phyloP scores from a whole-genome alignment of 1,140 invertebrate genomes.

The Drosophila kohkoa region DNA sequence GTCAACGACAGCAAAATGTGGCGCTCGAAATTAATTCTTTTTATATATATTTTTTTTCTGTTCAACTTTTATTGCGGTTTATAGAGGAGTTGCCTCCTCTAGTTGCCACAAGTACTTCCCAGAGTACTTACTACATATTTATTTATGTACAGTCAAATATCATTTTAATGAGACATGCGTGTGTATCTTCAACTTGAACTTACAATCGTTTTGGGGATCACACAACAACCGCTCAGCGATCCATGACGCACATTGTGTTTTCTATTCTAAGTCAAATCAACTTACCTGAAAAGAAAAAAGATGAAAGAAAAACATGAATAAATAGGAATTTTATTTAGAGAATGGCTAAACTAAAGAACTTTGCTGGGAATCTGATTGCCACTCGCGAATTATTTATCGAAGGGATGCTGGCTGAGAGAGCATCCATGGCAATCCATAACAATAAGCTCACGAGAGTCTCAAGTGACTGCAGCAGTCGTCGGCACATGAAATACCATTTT shows the following conservation, averaged over 20 bases:
- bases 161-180: slow-evolving; percentile 66
- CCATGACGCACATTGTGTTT: slow-evolving; percentile 53
- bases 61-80: slow-evolving; percentile 72
- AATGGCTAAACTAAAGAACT: neutral
- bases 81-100: slow-evolving; percentile 20
- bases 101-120: slow-evolving; percentile 36
- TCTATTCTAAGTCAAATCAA: slow-evolving; percentile 39
- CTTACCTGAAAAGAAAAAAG: slow-evolving; percentile 64
- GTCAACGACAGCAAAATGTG: slow-evolving; percentile 79
- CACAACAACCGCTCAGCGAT: slow-evolving; percentile 43
- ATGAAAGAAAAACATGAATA: slow-evolving; percentile 24
- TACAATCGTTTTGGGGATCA: slow-evolving; percentile 50
- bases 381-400: neutral
- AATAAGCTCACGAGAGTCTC: slow-evolving; percentile 32
- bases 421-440: slow-evolving; percentile 3
- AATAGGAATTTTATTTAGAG: neutral
- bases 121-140: slow-evolving; percentile 10
- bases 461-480: slow-evolving; percentile 52
- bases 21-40: slow-evolving; percentile 71
- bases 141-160: slow-evolving; percentile 34
- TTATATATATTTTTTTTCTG: too few relatives aligned
- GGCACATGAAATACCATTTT: slow-evolving; percentile 35
- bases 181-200: slow-evolving; percentile 62
- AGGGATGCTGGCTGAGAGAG: neutral
- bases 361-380: neutral